phyloP scores from a whole-genome alignment of 1,140 invertebrate genomes.

The Neomicropteryx cornuta region DNA sequence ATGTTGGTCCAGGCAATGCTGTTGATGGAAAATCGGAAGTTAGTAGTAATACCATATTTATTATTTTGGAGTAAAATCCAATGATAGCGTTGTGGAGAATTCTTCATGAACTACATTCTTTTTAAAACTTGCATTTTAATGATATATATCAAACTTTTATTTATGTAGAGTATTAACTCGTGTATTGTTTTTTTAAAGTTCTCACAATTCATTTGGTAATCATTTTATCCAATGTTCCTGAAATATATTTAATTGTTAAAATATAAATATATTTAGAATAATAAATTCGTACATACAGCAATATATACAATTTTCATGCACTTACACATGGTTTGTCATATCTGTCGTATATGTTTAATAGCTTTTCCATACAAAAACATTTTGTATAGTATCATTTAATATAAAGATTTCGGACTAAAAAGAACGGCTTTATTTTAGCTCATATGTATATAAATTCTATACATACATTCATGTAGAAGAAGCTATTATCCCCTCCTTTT shows the following conservation, averaged over 20 bases:
- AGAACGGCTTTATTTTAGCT: no score
- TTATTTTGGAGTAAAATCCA: neutral
- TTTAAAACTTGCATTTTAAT: neutral
- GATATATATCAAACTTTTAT: neutral
- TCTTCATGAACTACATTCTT: neutral
- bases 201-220: constrained; percentile 2
- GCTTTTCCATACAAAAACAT: no score
- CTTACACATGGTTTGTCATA: no score
- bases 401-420: no score
- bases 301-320: no score
- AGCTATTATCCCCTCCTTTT: no score
- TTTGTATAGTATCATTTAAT: no score
- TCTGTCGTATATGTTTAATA: no score
- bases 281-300: no score
- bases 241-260: constrained; percentile 1
- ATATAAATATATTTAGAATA: constrained; percentile 2
- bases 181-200: neutral
- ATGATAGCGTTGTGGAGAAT: neutral
- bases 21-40: constrained; percentile 16
- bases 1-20: constrained; percentile 55
- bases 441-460: no score
- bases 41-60: neutral
- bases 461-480: no score
- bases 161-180: no score
- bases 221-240: neutral